These are phyloP conservation scores for Pseudocheirus occidentalis DNA, from an alignment of 2,797 vertebrate species.

Conservation along the genomic window DNA sequence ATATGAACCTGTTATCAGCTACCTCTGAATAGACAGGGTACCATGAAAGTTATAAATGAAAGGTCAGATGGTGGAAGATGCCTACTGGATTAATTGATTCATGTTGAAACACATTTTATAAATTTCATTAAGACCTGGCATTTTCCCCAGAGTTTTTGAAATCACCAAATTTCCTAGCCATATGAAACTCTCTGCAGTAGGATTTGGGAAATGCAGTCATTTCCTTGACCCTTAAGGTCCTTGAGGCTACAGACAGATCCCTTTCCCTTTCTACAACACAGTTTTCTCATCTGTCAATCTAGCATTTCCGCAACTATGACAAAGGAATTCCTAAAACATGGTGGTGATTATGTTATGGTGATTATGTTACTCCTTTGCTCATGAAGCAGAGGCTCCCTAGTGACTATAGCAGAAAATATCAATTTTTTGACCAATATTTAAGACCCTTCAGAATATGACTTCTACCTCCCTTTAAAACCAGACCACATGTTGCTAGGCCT, in stretches of 20 bases:
- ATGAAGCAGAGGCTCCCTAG: background rate
- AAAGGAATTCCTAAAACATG: background rate
- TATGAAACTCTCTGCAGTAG: background rate
- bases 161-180: conserved; percentile 5
- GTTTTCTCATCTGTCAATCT: background rate
- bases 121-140: conserved; percentile 67
- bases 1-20: conserved; percentile 57
- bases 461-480: background rate
- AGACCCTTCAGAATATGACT: background rate
- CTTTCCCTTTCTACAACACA: background rate
- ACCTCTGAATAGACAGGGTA: conserved; percentile 65
- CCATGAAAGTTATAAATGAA: conserved; percentile 70
- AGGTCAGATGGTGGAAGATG: conserved; percentile 65
- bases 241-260: background rate
- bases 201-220: background rate
- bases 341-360: background rate
- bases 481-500: background rate
- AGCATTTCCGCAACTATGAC: background rate
- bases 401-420: background rate
- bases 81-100: conserved; percentile 67
- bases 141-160: conserved; percentile 59
- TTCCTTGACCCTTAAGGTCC: background rate
- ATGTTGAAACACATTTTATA: conserved; percentile 59
- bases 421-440: background rate
- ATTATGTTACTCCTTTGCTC: background rate